Evolutionary conservation across 2,888 invertebrate genomes (phyloP).

Genomic region (Melangyna quadrimaculata): DNA sequence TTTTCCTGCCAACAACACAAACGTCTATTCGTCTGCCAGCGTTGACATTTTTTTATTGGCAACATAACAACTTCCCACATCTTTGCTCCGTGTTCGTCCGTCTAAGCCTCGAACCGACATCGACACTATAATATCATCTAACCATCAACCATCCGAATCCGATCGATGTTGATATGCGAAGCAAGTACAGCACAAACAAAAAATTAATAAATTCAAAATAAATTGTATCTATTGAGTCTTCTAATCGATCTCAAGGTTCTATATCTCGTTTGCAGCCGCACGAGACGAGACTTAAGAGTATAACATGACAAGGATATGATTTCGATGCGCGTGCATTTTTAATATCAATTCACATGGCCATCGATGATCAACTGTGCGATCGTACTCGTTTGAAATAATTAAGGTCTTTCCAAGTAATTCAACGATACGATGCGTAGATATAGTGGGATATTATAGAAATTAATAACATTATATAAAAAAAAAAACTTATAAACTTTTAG

Average conservation of each 20-base stretch:
- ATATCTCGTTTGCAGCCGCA: slow-evolving; percentile 59
- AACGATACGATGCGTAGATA: slow-evolving; percentile 12
- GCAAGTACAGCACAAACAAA: neutral
- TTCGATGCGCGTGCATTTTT: slow-evolving; percentile 70
- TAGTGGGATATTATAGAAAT: slow-evolving; percentile 44
- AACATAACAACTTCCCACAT: slow-evolving; percentile 55
- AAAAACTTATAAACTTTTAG: neutral
- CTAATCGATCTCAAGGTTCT: slow-evolving; percentile 70
- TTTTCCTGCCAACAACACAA: slow-evolving; percentile 55
- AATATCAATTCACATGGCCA: slow-evolving; percentile 65
- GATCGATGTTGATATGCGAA: slow-evolving; percentile 1
- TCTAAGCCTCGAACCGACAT: neutral
- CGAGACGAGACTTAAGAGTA: slow-evolving; percentile 63
- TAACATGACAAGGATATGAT: slow-evolving; percentile 72
- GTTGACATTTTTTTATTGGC: slow-evolving; percentile 51
- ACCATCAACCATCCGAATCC: neutral
- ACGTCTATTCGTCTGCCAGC: slow-evolving; percentile 68
- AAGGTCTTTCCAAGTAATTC: slow-evolving; percentile 65
- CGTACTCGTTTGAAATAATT: slow-evolving; percentile 61
- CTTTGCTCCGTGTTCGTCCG: slow-evolving; percentile 7
- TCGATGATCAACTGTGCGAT: slow-evolving; percentile 26
- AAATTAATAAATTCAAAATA: slow-evolving; percentile 69
- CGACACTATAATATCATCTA: neutral
- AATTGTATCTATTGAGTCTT: slow-evolving; percentile 69
- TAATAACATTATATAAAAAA: slow-evolving; percentile 10